Evolutionary conservation across 2,888 invertebrate genomes (phyloP).

Genomic region (Temnothorax unifasciatus): DNA sequence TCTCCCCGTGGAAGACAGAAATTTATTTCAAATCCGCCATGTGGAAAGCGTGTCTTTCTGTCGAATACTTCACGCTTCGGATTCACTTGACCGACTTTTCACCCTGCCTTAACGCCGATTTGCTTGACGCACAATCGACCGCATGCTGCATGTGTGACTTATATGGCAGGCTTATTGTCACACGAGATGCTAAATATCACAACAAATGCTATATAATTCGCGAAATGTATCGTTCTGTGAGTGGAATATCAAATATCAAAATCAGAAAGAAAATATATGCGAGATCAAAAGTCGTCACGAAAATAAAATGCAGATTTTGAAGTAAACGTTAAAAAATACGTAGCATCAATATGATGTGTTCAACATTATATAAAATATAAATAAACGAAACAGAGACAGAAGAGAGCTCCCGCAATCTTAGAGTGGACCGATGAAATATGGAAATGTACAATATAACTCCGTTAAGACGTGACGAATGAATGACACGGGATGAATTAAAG

Average conservation of each 20-base stretch:
- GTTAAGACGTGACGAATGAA: slow-evolving; percentile 45
- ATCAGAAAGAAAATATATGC: not conserved
- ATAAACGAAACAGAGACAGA: not conserved
- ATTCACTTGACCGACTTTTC: slow-evolving; percentile 82
- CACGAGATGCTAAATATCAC: not conserved
- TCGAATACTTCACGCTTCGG: slow-evolving; percentile 68
- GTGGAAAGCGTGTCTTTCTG: slow-evolving; percentile 78
- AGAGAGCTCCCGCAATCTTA: not conserved
- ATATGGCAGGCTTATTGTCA: not conserved
- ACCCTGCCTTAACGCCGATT: slow-evolving; percentile 71
- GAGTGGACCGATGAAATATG: slow-evolving; percentile 19
- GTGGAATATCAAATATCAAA: not conserved
- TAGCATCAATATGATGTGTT: not conserved
- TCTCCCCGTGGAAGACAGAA: slow-evolving; percentile 65
- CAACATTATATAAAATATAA: not conserved
- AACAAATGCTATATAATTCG: not conserved
- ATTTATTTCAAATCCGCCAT: slow-evolving; percentile 78
- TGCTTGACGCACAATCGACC: slow-evolving; percentile 36
- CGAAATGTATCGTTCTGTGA: not conserved
- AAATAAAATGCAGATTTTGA: not conserved
- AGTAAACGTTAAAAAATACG: not conserved
- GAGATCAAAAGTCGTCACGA: not conserved
- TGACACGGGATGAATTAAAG: slow-evolving; percentile 52
- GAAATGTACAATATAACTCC: slow-evolving; percentile 1
- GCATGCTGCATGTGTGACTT: slow-evolving; percentile 16